Evolutionary conservation across 2,888 invertebrate species (phyloP), one percentile per base, ranked within the genome.

Genomic region (Aproaerema taeniolella): DNA sequence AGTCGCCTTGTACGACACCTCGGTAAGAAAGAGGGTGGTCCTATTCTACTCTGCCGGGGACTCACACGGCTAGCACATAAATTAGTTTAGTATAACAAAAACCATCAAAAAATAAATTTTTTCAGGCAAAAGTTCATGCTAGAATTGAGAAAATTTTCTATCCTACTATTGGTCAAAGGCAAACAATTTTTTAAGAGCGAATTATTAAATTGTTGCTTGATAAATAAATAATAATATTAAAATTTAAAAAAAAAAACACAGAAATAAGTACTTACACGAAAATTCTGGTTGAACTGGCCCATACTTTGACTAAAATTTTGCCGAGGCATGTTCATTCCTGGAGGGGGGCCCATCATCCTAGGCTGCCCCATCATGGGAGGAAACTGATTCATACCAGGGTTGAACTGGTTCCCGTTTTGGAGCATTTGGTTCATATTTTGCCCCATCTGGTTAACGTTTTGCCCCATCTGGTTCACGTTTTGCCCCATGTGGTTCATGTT

Each of bases 291-390:
- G 41, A 53, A 80, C 32, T 74, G 80, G 1, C 70, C 74, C 58
- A 81, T 64, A 37, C 67, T 81, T 1, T 71, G 67, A 31, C 50
- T 77, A 47, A 78, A 85, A 61, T 73, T 81, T 48, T 79, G 85
- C 35, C 80, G 53, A 5, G 75, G 78, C 68, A 80, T 74, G 2
- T 60, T 66, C 28, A 86, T 73, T 0, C 83, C 83, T 0, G 83
- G 85, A 0, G 85, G 83, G 0, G 82, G 81, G 0, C 60, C 75
- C 39, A 85, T 68, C 80, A 83, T 79, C 8, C 82, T 54, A 0
- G 73, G 68, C 35, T 79, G 81, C 0, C 70, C 65, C 71, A 82
- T 73, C 70, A 79, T 72, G 42, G 76, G 76, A 0, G 63, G 64
- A 43, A 62, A 79, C 50, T 78, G 81, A 39, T 71, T 77, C 65